These are phyloP conservation scores for Spilogale gracilis DNA, from an alignment of 2,113 vertebrate species.

Conservation along the genomic window DNA sequence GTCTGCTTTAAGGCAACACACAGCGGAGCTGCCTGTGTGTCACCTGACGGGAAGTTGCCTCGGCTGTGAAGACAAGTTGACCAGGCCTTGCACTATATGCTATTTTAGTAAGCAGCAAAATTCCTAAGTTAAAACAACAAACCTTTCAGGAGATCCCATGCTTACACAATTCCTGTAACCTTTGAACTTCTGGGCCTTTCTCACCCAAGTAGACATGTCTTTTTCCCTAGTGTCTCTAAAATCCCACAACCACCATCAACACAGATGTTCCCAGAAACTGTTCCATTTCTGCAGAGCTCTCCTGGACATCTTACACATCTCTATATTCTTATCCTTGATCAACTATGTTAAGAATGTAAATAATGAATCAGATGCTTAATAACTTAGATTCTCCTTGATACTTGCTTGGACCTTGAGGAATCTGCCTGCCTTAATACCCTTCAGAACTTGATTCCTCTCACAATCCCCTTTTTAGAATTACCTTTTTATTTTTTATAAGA, in stretches of 20 bases:
- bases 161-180: neutral
- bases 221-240: neutral
- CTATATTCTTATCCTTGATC: neutral
- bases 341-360: neutral
- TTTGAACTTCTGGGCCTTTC: neutral
- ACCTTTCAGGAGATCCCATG: neutral
- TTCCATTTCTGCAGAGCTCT: slow-evolving; percentile 39
- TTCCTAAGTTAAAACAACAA: neutral
- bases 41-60: neutral
- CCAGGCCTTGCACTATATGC: neutral
- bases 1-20: neutral
- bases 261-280: neutral
- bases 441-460: slow-evolving; percentile 15
- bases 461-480: neutral
- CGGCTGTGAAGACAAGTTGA: neutral
- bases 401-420: neutral
- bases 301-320: neutral
- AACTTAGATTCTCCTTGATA: neutral
- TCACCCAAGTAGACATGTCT: neutral
- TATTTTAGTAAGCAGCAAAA: neutral
- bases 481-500: neutral
- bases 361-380: slow-evolving; percentile 21
- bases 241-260: neutral
- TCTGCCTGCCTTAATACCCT: neutral
- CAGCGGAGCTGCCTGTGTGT: neutral